These are phyloP conservation scores for Diadophis punctatus DNA, from an alignment of 2,113 vertebrate species.

Conservation along the genomic window DNA sequence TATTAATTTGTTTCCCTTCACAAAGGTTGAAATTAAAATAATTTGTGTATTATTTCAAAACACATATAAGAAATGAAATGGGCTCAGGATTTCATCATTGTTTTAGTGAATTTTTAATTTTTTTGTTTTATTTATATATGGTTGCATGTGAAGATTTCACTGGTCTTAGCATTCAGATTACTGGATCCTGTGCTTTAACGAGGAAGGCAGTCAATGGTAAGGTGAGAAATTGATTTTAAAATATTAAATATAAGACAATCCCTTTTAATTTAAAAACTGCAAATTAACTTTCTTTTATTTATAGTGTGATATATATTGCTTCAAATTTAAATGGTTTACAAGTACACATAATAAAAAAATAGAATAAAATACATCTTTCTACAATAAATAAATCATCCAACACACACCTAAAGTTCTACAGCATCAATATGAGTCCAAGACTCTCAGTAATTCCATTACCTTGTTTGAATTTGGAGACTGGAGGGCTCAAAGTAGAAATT, in stretches of 20 bases:
- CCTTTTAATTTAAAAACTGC: not conserved
- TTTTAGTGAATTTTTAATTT: not conserved
- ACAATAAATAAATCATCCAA: not conserved
- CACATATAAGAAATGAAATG: not conserved
- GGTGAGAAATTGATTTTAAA: constrained; percentile 38
- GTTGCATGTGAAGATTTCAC: constrained; percentile 61
- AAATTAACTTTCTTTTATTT: not conserved
- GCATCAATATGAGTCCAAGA: not conserved
- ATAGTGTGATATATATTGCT: not conserved
- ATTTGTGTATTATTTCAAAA: not conserved
- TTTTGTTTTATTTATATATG: not conserved
- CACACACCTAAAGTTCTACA: not conserved
- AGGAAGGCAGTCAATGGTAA: constrained; percentile 12
- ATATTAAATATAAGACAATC: not conserved
- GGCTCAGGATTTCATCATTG: not conserved
- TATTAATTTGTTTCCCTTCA: not conserved
- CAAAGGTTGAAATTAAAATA: not conserved
- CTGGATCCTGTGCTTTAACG: constrained; percentile 72
- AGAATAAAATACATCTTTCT: not conserved
- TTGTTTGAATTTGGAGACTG: not conserved
- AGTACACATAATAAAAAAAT: not conserved
- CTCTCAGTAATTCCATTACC: not conserved
- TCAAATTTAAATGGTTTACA: not conserved
- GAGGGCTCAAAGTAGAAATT: not conserved
- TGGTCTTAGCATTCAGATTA: constrained; percentile 70